Conservation (phyloP, 2,888 invertebrate genomes). For the Hesperia comma region DNA sequence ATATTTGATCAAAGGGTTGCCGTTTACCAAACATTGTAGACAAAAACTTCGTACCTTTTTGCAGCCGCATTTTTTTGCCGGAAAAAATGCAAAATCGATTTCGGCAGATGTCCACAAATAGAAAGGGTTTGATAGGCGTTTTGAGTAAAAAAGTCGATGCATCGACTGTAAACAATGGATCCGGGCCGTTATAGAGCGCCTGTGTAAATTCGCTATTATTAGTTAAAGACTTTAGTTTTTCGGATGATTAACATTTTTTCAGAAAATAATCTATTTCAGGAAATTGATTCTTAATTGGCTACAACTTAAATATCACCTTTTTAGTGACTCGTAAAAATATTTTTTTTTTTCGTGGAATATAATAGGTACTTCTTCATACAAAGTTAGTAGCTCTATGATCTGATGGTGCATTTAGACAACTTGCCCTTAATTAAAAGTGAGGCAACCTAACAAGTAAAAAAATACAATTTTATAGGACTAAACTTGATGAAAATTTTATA, state of each 20-base stretch:
- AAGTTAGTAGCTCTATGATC: no score
- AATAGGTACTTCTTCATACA: no score
- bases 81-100: conserved; percentile 82
- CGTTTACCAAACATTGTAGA: conserved; percentile 70
- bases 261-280: conserved; percentile 48
- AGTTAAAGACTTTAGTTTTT: conserved; percentile 64
- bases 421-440: no score
- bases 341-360: no score
- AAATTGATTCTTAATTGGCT: conserved; percentile 43
- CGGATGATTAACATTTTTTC: conserved; percentile 51
- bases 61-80: conserved; percentile 72
- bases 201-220: conserved; percentile 73
- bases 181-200: conserved; percentile 70
- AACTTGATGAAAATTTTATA: no score
- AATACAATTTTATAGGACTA: no score
- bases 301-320: conserved; percentile 5
- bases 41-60: conserved; percentile 74
- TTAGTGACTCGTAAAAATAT: conserved; percentile 14
- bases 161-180: conserved; percentile 72
- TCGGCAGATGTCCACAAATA: conserved; percentile 81
- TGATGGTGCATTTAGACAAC: no score
- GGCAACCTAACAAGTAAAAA: no score
- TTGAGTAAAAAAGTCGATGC: conserved; percentile 68
- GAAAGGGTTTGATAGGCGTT: conserved; percentile 77
- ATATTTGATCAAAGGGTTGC: conserved; percentile 81